A percentile compares a stretch with the other conserved stretches of the same genome.
Conservation (phyloP, 2,888 invertebrate species). For the Sisyra terminalis region DNA sequence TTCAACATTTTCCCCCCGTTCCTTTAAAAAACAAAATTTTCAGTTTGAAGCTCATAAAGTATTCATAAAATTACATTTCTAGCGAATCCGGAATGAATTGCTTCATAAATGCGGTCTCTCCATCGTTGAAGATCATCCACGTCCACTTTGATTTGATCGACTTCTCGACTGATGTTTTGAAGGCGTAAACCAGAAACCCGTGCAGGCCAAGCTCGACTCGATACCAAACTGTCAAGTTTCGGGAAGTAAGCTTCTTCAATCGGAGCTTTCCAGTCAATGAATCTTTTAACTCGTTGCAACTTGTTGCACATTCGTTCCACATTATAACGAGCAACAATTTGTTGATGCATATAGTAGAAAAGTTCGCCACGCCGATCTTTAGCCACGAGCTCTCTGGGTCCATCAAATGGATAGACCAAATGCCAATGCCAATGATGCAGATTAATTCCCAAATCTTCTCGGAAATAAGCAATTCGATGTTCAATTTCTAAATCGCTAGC, state of each 20-base stretch:
- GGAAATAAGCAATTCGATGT: slow-evolving; percentile 67
- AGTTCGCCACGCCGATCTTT: slow-evolving; percentile 66
- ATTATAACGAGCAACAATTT: slow-evolving; percentile 52
- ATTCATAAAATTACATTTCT: slow-evolving; percentile 31
- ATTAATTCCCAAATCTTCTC: slow-evolving; percentile 73
- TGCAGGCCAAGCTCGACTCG: slow-evolving; percentile 60
- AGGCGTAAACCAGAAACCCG: slow-evolving; percentile 39
- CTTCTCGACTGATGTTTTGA: slow-evolving; percentile 45
- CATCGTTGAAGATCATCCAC: slow-evolving; percentile 57
- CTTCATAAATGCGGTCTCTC: slow-evolving; percentile 55
- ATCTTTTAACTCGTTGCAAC: slow-evolving; percentile 41
- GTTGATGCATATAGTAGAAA: slow-evolving; percentile 68
- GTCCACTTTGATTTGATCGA: slow-evolving; percentile 48
- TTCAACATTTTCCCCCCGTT: slow-evolving; percentile 33
- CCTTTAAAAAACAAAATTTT: slow-evolving; percentile 24
- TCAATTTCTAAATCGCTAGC: slow-evolving; percentile 59
- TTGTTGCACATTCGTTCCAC: slow-evolving; percentile 58
- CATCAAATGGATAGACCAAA: slow-evolving; percentile 66
- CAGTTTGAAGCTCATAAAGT: not conserved
- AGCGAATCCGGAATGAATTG: slow-evolving; percentile 46
- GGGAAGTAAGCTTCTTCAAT: slow-evolving; percentile 71
- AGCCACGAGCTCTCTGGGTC: slow-evolving; percentile 40
- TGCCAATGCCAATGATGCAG: slow-evolving; percentile 90
- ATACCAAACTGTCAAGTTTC: slow-evolving; percentile 62
- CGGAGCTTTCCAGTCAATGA: slow-evolving; percentile 46